These are phyloP conservation scores for Chelon auratus DNA, from an alignment of 2,797 vertebrate genomes.

Conservation along the genomic window DNA sequence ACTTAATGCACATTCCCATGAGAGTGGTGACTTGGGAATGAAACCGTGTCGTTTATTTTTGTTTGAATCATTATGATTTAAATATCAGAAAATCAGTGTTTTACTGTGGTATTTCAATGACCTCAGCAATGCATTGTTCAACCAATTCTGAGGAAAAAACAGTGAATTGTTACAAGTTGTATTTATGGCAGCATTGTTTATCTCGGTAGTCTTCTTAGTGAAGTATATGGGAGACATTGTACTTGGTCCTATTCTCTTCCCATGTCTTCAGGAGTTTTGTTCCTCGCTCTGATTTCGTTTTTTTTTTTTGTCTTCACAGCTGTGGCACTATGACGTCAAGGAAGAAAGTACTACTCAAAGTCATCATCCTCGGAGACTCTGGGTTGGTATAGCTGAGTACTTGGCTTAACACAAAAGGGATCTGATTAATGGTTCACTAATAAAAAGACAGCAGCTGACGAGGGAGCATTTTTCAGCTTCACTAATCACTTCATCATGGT, in stretches of 20 bases:
- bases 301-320: conserved; percentile 70
- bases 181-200: conserved; percentile 16
- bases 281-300: conserved; percentile 9
- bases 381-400: conserved; percentile 87
- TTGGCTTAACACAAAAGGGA: not conserved
- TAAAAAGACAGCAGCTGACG: not conserved
- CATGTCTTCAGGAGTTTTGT: not conserved
- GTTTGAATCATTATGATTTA: conserved; percentile 22
- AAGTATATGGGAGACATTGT: not conserved
- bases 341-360: conserved; percentile 99
- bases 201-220: conserved; percentile 3
- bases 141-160: not conserved
- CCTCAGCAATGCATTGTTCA: conserved; percentile 19
- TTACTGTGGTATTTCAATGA: conserved; percentile 1
- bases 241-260: conserved; percentile 11
- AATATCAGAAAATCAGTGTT: conserved; percentile 22
- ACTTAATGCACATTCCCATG: not conserved
- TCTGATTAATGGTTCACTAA: conserved; percentile 3
- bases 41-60: conserved; percentile 14
- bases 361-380: conserved; percentile 98
- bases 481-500: not conserved
- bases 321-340: conserved; percentile 96
- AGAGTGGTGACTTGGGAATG: conserved; percentile 2
- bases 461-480: not conserved
- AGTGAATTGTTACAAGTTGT: conserved; percentile 13